Evolutionary conservation across 1,140 invertebrate species (phyloP), one percentile per base, ranked within the genome.

Genomic region (Ridgeia piscesae): DNA sequence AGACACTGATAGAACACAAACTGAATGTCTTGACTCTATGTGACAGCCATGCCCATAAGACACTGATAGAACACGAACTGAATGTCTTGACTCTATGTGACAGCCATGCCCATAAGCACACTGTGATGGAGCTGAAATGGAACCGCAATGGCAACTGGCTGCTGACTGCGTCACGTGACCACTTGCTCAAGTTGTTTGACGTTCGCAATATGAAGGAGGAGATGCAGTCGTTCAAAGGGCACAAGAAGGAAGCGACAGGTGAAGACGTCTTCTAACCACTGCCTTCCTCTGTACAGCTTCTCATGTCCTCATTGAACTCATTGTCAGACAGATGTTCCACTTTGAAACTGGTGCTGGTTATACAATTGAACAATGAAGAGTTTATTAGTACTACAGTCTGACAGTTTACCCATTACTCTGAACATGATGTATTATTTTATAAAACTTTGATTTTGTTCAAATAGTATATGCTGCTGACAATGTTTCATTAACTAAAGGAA

Each of bases 111-210:
- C 99, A 99, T 96, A 99, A 99, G 96, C 99, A 98, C 91, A 99
- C 99, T 8, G 99, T 99, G 0, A 99, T 99, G 98, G 99, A 99
- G 95, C 97, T 99, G 6, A 98, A 99, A 95, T 99, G 99, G 99
- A 99, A 99, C 96, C 97, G 98, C 91, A 99, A 99, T 97, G 99
- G 99, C 1, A 99, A 99, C 96, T 99, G 99, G 99, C 96, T 99
- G 77, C 97, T 99, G n/a, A 99, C 99, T 21, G 99, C 99, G 0
- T 99, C 99, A 17, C 96, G 99, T 93, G 99, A 99, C 96, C 99
- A 99, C 96, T 96, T 99, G 89, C 96, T 99, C 4, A 99, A 99
- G 96, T 96, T 99, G 50, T 99, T 99, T 96, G 99, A 99, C 96
- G 97, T 99, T 94, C 97, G 99, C 92, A 99, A 99, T 96, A 96